Conservation (phyloP, 2,888 invertebrate species). For the Andrena fulva region DNA sequence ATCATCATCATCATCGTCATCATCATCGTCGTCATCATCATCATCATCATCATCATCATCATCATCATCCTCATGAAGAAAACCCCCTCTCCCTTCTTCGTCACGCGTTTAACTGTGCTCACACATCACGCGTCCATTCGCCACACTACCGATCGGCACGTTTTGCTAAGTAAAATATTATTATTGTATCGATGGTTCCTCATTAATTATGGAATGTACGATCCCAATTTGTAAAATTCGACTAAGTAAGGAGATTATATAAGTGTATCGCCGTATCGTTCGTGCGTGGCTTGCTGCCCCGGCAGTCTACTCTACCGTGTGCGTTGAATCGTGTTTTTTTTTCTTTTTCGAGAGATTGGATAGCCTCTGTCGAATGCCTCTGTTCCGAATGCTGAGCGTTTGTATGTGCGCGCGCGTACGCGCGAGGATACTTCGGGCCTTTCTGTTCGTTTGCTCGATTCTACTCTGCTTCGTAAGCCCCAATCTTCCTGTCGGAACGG, state of each 20-base stretch:
- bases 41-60: constrained; percentile 22
- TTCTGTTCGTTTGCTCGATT: constrained; percentile 13
- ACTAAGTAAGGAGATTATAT: constrained; percentile 74
- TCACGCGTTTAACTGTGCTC: constrained; percentile 77
- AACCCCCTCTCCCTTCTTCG: constrained; percentile 48
- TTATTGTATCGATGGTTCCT: constrained; percentile 83
- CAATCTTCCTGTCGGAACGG: not conserved
- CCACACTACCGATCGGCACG: constrained; percentile 79
- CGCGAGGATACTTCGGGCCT: not conserved
- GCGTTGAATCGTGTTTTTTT: constrained; percentile 60
- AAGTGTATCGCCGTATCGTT: constrained; percentile 76
- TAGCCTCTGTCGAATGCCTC: constrained; percentile 30
- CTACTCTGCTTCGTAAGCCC: not conserved
- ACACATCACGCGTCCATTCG: constrained; percentile 77
- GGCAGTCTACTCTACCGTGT: constrained; percentile 77
- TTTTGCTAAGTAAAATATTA: constrained; percentile 80
- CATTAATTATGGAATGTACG: constrained; percentile 81
- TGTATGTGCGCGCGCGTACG: constrained; percentile 21
- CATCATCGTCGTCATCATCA: constrained; percentile 22
- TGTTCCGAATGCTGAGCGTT: constrained; percentile 22
- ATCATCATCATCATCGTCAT: constrained; percentile 38
- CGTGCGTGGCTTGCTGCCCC: constrained; percentile 79
- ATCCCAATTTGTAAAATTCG: constrained; percentile 80
- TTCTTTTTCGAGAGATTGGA: constrained; percentile 20
- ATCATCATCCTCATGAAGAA: constrained; percentile 24